Evolutionary conservation across 37 sponge, comb jelly and placozoan genomes (phyloP), one percentile per base, ranked within the genome.

Genomic region (Cliona cf. orientalis): DNA sequence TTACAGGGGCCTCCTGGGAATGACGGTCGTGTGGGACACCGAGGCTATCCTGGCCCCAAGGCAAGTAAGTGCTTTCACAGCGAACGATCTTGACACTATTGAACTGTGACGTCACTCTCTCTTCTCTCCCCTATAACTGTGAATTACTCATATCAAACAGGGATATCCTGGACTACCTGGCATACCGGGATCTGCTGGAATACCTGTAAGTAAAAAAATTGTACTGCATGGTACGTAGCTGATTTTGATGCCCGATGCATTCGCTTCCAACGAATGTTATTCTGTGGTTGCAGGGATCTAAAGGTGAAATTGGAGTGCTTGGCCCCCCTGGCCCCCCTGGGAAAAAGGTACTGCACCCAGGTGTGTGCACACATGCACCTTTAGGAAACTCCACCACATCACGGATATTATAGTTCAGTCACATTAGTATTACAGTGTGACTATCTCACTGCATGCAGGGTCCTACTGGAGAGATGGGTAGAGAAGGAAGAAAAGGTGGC

Each of bases 1-100:
- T 12, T 32, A 0, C 58, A 84, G 85, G 85, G 85, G 0, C 57
- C 11, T 1, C 46, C 53, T 33, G 85, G 85, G 2, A 34, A 37
- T 17, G 31, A 85, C 44, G 87, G 91, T 3, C 28, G 7, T 55
- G 40, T 42, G 3, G 91, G 91, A 23, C 67, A 55, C 23, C 45
- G 45, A 49, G 91, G 91, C 25, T 46, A 22, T 37, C 83, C 86
- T 25, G 91, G 91, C 56, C 79, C 76, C 81, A 86, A 86, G 91
- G 91, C 86, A 84, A 90, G 86, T 90, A 75, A 90, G 83, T 84
- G 73, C 76, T 71, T 58, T 62, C 38, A 75, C 7, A 56, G 60
- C 60, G 11, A 26, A 11, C 40, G 6, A 46, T 3, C 23, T 2
- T 5, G 29, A 5, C 6, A 33, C 1, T 5, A 72, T n/a, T 28